Percentiles rank a stretch among this genome's conserved stretches.
Evolutionary conservation across 2,888 invertebrate genomes (phyloP).

Genomic region (Andrena fulva): DNA sequence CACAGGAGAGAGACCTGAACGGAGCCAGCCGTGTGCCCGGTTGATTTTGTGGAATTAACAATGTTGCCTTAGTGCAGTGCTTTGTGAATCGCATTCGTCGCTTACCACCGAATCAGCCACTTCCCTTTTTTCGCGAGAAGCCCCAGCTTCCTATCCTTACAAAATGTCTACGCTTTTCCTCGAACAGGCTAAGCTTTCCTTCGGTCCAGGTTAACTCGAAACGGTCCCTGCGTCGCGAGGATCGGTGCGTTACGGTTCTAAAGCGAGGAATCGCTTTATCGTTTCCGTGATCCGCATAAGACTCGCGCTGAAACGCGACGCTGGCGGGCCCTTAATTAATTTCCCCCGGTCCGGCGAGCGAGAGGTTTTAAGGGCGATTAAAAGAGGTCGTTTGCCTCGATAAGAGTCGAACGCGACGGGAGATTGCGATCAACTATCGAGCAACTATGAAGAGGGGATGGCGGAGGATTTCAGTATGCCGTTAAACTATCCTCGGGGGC

Average conservation of each 20-base stretch:
- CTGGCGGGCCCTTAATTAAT: conserved; percentile 32
- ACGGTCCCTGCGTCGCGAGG: neutral
- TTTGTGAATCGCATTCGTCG: conserved; percentile 17
- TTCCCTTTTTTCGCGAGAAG: conserved; percentile 22
- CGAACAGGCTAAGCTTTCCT: neutral
- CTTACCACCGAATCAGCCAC: conserved; percentile 14
- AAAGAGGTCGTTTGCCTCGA: conserved; percentile 11
- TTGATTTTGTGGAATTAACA: conserved; percentile 56
- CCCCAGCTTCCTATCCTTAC: neutral
- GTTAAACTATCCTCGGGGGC: conserved; percentile 61
- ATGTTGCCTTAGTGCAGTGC: conserved; percentile 29
- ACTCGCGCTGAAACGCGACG: conserved; percentile 4
- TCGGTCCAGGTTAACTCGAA: neutral
- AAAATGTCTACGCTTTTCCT: neutral
- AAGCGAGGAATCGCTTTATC: conserved; percentile 6
- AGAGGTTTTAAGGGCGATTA: conserved; percentile 14
- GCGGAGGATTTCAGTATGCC: conserved; percentile 37
- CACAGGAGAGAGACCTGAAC: conserved; percentile 38
- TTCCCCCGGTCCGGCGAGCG: neutral
- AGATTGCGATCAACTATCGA: conserved; percentile 40
- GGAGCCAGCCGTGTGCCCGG: conserved; percentile 21
- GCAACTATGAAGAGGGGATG: conserved; percentile 23
- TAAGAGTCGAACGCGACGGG: conserved; percentile 30
- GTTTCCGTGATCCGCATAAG: conserved; percentile 16
- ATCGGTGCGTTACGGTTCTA: neutral